These are phyloP conservation scores for Synergus itoensis DNA, from an alignment of 2,888 invertebrate genomes.

Conservation along the genomic window DNA sequence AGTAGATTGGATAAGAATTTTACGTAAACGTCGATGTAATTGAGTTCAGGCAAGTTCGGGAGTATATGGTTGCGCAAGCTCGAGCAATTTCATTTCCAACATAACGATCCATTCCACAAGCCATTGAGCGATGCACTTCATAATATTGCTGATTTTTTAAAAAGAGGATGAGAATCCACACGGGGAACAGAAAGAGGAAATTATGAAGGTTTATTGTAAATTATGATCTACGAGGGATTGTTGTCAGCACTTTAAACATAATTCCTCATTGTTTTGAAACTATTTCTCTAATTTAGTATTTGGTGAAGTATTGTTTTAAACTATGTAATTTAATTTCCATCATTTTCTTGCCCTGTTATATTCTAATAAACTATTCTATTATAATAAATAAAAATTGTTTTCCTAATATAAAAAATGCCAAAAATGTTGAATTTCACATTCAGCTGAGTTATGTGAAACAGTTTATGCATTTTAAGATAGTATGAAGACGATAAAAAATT, in stretches of 20 bases:
- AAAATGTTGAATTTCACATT: too few species aligned
- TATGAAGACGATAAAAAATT: neutral
- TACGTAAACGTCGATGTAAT: constrained; percentile 50
- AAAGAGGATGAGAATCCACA: neutral
- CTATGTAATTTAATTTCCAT: too few species aligned
- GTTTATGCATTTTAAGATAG: neutral
- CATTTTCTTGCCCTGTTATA: too few species aligned
- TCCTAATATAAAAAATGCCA: too few species aligned
- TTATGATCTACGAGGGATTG: neutral
- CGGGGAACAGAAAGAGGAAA: neutral
- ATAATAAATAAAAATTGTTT: too few species aligned
- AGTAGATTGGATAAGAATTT: constrained; percentile 48
- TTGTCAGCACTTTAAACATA: too few species aligned
- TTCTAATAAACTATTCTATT: too few species aligned
- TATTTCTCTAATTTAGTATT: too few species aligned
- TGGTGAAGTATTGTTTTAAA: too few species aligned
- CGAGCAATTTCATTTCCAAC: constrained; percentile 43
- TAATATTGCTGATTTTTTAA: constrained; percentile 46
- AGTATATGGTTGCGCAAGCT: constrained; percentile 42
- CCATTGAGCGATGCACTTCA: constrained; percentile 49
- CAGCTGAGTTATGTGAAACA: too few species aligned
- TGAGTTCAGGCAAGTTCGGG: constrained; percentile 32
- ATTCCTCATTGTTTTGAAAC: too few species aligned
- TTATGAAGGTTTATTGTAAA: neutral
- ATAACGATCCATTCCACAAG: constrained; percentile 46